Evolutionary conservation across 2,888 invertebrate species (phyloP), one percentile per base, ranked within the genome.

Genomic region (Caenorhabditis panamensis): DNA sequence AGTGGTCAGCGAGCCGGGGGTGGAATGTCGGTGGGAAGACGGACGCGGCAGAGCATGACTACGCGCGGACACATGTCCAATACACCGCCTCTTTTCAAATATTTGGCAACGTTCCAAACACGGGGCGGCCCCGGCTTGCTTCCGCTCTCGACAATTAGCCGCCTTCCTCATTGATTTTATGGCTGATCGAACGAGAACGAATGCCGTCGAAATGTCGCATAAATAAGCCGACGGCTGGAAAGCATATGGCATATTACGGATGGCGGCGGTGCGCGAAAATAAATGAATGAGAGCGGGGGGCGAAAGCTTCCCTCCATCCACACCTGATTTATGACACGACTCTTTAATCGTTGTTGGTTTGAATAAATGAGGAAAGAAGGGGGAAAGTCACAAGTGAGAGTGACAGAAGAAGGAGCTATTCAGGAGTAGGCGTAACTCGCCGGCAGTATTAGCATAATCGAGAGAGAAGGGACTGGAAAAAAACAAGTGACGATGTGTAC

Each of bases 221-320:
- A 72, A 63, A 62, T 62, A 41, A 44, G 44, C 53, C 26, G 36
- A 18, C 28, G 47, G 31, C 66, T 44, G 66, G 37, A 59, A 73
- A 73, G 59, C 75, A 66, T 75, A 75, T 75, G 75, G 75, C 75
- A 58, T 72, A 72, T 72, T 72, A 72, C 72, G 72, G 63, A 58
- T 58, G 47, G 18, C 18, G 67, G 58, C 31, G 62, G 56, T 63
- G 72, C 58, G 72, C 72, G 72, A 63, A 58, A 72, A 73, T 66
- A 66, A 64, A 66, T 64, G 66, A 61, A 59, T 28, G 62, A 28
- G 41, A 47, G 24, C n/a, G 49, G 22, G 26, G 4, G 47, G 24
- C 20, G 31, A 63, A 63, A 47, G 56, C 6, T 26, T 16, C 51
- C 41, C 41, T 41, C 41, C 41, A 2, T 26, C 37, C 59, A 53